phyloP scores from a whole-genome alignment of 2,888 invertebrate genomes.

The Cantharis lateralis region DNA sequence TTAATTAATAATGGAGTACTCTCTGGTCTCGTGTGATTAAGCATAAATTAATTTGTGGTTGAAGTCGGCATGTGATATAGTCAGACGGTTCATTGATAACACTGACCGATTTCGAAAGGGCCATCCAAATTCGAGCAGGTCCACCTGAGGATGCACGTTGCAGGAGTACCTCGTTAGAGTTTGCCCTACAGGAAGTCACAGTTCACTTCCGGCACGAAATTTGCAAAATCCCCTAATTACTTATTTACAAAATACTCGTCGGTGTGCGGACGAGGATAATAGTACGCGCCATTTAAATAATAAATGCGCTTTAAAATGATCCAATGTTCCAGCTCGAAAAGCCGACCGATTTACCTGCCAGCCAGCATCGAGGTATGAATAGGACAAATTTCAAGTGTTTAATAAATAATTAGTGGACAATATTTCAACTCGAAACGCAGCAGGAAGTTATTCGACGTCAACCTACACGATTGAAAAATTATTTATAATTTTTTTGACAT shows the following conservation, averaged over 20 bases:
- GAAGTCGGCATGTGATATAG: conserved; percentile 19
- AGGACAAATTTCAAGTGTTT: conserved; percentile 16
- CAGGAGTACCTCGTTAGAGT: conserved; percentile 5
- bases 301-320: conserved; percentile 12
- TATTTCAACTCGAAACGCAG: conserved; percentile 15
- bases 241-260: conserved; percentile 44
- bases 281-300: conserved; percentile 13
- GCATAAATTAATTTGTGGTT: conserved; percentile 25
- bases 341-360: neutral
- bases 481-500: conserved; percentile 18
- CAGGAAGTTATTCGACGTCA: conserved; percentile 18
- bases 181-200: conserved; percentile 40
- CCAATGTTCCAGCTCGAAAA: conserved; percentile 2
- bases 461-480: conserved; percentile 14
- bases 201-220: conserved; percentile 43
- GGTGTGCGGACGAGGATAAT: conserved; percentile 39
- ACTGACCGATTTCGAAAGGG: conserved; percentile 5
- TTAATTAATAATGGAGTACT: conserved; percentile 30
- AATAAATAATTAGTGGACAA: conserved; percentile 23
- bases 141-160: conserved; percentile 8
- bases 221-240: conserved; percentile 47
- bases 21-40: conserved; percentile 26
- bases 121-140: conserved; percentile 15
- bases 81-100: conserved; percentile 14
- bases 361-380: neutral